Base-by-base conservation (phyloP, 2,797 vertebrate genomes). In the Helarctos malayanus region DNA sequence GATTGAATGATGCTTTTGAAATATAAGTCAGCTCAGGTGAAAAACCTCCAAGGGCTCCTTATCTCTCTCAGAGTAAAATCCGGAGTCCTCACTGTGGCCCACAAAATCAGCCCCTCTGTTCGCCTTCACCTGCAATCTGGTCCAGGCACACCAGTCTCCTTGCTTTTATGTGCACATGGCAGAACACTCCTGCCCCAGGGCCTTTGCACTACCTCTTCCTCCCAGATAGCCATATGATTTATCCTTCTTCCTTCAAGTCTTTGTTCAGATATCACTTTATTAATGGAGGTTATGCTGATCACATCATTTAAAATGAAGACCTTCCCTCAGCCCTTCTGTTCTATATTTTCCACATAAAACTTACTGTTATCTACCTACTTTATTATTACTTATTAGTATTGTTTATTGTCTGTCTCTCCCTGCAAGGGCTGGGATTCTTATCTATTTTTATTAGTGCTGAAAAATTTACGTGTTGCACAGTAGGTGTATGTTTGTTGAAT, bases 11-110 rank as follows among this genome's bases (percentile, higher is more conserved):
- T 49, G 61, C 23, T 52, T 97, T 87, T 54, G 92, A 87, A 95
- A 49, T 38, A 23, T 5, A 86, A 82, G 75, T 93, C 86, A 76
- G 69, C 38, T 89, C 80, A 93, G 63, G 92, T 89, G 41, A 96
- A 47, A 95, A 89, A 49, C 45, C 47, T 59, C n/a, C 16, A 7
- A 29, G n/a, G 18, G 15, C 56, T 90, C 49, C 79, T 79, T 86
- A 21, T 69, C 57, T 76, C 27, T 38, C 59, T 78, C 71, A 52
- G 38, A 69, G 73, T 25, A 5, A 90, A 61, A 90, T 49, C 73
- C 21, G 32, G 68, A 63, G 32, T 73, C 69, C 84, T 56, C 41
- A 5, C 12, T 0, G 1, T 52, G 16, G 25, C 15, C 56, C 49
- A 47, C 82, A 49, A 27, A 59, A 73, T 57, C 38, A 38, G 61